Conservation (phyloP, 2,113 vertebrate genomes). For the Alouatta palliata region DNA sequence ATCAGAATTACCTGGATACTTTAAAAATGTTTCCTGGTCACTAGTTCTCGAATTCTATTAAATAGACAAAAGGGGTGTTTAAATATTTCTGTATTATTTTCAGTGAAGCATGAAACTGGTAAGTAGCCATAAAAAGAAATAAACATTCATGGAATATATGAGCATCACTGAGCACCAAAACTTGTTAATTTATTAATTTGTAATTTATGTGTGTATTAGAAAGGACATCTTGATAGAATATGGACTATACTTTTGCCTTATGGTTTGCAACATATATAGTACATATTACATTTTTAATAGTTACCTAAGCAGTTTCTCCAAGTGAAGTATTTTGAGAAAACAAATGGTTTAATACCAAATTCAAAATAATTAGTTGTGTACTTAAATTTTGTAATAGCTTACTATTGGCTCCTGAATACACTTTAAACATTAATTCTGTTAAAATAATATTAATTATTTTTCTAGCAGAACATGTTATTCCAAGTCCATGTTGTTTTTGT, state of each 20-base stretch:
- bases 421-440: constrained; percentile 8
- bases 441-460: constrained; percentile 2
- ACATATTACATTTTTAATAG: neutral
- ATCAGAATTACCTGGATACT: neutral
- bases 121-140: neutral
- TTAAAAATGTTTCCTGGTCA: neutral
- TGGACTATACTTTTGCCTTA: neutral
- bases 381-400: neutral
- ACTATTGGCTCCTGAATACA: neutral
- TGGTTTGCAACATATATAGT: neutral
- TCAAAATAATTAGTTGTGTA: neutral
- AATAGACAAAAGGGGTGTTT: neutral
- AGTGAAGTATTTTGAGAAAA: neutral
- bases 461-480: neutral
- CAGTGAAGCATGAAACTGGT: neutral
- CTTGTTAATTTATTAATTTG: neutral
- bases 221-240: neutral
- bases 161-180: neutral
- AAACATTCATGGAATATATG: neutral
- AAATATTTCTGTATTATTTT: constrained; percentile 11
- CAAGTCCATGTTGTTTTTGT: neutral
- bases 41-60: neutral
- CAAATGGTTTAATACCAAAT: neutral
- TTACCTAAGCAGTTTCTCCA: neutral
- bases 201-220: neutral